Conservation (phyloP, 2,113 vertebrate genomes). For the Gallinago media region DNA sequence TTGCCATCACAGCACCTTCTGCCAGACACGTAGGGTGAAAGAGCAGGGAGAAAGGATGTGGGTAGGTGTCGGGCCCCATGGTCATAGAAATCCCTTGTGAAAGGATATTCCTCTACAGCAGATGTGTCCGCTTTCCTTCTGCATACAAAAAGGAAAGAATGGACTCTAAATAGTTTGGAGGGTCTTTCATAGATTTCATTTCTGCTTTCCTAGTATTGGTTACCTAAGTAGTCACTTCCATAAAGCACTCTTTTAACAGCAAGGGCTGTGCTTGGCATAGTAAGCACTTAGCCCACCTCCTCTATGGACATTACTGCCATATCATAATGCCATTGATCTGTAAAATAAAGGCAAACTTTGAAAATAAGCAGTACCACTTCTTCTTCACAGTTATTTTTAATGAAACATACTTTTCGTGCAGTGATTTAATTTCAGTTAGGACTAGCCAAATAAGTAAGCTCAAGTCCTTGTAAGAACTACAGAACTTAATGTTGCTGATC, state of each 20-base stretch:
- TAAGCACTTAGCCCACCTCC: neutral
- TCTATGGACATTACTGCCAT: neutral
- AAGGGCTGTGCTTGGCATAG: neutral
- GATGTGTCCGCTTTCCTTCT: neutral
- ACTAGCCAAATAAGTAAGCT: neutral
- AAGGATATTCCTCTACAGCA: neutral
- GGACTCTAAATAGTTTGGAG: neutral
- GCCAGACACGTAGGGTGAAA: neutral
- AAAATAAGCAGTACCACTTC: neutral
- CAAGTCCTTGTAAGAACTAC: neutral
- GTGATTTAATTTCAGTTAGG: slow-evolving; percentile 14
- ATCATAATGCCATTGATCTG: neutral
- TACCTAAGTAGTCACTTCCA: neutral
- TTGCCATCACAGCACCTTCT: neutral
- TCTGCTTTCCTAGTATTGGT: neutral
- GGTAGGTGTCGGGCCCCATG: neutral
- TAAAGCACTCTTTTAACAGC: neutral
- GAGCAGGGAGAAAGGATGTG: neutral
- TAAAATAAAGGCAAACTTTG: slow-evolving; percentile 26
- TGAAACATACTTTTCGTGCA: slow-evolving; percentile 3
- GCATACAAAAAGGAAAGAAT: neutral
- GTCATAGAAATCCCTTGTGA: neutral
- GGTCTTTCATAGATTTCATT: neutral
- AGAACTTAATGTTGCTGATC: neutral
- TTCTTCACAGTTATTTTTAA: slow-evolving; percentile 7